Conservation (phyloP, 2,888 invertebrate species). For the Chaetogeoica ovagalla region DNA sequence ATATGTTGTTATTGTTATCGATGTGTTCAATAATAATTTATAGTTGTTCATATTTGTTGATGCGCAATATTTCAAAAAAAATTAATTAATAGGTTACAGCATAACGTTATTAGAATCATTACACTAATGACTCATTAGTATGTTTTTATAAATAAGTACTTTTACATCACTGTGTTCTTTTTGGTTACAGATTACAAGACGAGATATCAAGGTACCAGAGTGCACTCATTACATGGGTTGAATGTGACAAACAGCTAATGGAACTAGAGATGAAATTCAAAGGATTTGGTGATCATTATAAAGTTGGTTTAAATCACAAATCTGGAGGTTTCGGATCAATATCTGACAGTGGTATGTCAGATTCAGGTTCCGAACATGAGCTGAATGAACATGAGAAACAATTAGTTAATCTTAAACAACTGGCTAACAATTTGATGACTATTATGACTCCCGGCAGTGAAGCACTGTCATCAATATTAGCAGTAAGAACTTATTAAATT, state of each 20-base stretch:
- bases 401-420: slow-evolving; percentile 68
- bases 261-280: slow-evolving; percentile 48
- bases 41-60: slow-evolving; percentile 3
- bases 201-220: slow-evolving; percentile 41
- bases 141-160: not conserved
- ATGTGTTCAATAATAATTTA: slow-evolving; percentile 32
- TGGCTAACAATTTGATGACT: slow-evolving; percentile 70
- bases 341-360: slow-evolving; percentile 79
- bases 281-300: slow-evolving; percentile 52
- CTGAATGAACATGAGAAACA: slow-evolving; percentile 69
- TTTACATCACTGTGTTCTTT: not conserved
- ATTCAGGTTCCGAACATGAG: slow-evolving; percentile 73
- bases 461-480: slow-evolving; percentile 49
- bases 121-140: too few relatives aligned
- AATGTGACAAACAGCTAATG: slow-evolving; percentile 42
- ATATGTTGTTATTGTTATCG: slow-evolving; percentile 39
- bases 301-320: slow-evolving; percentile 45
- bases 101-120: not conserved
- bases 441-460: slow-evolving; percentile 67
- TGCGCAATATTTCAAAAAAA: not conserved
- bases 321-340: slow-evolving; percentile 65
- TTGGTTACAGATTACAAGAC: slow-evolving; percentile 37
- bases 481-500: slow-evolving; percentile 39
- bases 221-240: slow-evolving; percentile 24
- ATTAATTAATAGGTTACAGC: not conserved